Evolutionary conservation across 2,888 invertebrate genomes (phyloP).

Genomic region (Nematopogon swammerdamellus): DNA sequence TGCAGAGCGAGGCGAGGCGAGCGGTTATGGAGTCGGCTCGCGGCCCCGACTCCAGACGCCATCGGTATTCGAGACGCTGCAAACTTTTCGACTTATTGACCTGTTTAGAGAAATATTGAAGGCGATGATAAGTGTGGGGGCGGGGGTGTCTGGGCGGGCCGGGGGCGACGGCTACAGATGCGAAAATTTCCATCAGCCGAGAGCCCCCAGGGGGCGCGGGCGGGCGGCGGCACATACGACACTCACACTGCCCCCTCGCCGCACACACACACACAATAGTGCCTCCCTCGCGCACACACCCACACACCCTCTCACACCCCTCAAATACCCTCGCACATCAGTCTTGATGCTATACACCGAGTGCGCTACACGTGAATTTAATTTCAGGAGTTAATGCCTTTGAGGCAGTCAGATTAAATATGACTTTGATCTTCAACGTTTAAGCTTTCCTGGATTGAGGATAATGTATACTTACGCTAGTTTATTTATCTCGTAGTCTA

Average conservation of each 20-base stretch:
- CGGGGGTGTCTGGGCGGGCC: neutral
- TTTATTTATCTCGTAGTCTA: too few relatives aligned
- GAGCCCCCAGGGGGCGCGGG: neutral
- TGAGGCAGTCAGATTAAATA: neutral
- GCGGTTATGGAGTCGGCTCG: neutral
- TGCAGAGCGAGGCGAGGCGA: too few relatives aligned
- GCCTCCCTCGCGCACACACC: too few relatives aligned
- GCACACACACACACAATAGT: too few relatives aligned
- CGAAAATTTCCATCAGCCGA: neutral
- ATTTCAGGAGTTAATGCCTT: neutral
- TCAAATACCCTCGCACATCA: too few relatives aligned
- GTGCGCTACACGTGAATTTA: neutral
- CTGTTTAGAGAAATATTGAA: slow-evolving; percentile 4
- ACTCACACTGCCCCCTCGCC: neutral
- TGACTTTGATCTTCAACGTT: neutral
- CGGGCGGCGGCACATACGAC: neutral
- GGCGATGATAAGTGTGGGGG: slow-evolving; percentile 2
- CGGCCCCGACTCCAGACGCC: neutral
- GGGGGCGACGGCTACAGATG: neutral
- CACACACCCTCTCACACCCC: too few relatives aligned
- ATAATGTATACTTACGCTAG: too few relatives aligned
- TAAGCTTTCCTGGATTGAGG: too few relatives aligned
- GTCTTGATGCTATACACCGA: too few relatives aligned
- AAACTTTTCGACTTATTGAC: neutral
- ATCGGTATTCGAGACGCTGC: neutral